Evolutionary conservation across 2,797 vertebrate genomes (phyloP).

Genomic region (Sebastiscus albofasciatus): DNA sequence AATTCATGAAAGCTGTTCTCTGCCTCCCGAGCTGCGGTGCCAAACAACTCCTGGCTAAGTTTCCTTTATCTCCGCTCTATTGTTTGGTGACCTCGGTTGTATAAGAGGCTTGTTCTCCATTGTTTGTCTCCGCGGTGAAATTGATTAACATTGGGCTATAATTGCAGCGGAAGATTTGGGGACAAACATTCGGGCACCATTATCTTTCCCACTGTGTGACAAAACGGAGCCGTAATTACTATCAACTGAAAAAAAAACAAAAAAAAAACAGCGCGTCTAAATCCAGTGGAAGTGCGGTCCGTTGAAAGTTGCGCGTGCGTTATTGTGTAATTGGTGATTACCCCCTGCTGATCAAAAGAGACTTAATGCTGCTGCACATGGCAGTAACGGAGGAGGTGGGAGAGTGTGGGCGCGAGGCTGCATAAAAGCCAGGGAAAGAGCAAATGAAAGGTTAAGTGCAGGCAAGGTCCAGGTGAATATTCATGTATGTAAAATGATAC

Average conservation of each 20-base stretch:
- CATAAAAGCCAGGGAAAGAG: constrained; percentile 16
- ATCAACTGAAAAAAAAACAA: constrained; percentile 1
- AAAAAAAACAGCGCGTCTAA: constrained; percentile 50
- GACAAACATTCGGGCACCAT: constrained; percentile 63
- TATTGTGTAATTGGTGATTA: constrained; percentile 78
- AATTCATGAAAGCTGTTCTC: constrained; percentile 1
- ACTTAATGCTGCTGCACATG: constrained; percentile 64
- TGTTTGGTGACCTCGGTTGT: constrained; percentile 59
- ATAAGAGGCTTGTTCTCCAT: constrained; percentile 66
- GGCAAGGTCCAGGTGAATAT: constrained; percentile 33
- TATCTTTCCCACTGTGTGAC: constrained; percentile 60
- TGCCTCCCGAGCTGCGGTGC: neutral
- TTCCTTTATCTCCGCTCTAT: constrained; percentile 47
- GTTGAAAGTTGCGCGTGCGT: constrained; percentile 66
- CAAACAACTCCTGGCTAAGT: constrained; percentile 38
- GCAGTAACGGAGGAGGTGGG: constrained; percentile 57
- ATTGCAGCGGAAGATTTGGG: constrained; percentile 65
- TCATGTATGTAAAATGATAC: constrained; percentile 30
- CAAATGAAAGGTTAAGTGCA: constrained; percentile 49
- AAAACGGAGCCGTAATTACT: constrained; percentile 73
- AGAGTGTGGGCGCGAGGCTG: neutral
- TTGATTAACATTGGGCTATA: constrained; percentile 79
- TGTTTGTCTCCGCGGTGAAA: constrained; percentile 75
- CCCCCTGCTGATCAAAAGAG: constrained; percentile 57
- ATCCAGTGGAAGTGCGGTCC: constrained; percentile 69